Base-by-base conservation (phyloP, 35 echinoderm and acorn worm genomes). In the Lytechinus variegatus region DNA sequence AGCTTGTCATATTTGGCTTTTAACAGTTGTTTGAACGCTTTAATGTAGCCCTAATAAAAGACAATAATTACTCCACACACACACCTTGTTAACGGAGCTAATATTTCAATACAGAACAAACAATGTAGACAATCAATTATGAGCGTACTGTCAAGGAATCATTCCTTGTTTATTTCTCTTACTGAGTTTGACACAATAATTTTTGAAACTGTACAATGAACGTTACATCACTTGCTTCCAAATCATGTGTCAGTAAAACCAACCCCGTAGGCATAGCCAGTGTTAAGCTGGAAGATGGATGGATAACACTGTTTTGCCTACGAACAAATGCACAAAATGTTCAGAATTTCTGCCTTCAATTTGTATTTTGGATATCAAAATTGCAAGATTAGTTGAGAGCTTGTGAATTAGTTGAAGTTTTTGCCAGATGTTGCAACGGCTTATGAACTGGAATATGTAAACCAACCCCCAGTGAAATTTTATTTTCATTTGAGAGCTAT, bases 111-210 rank as follows among this genome's bases (percentile, higher is more conserved):
- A 4, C 16, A 79, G 66, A 79, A 58, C 5, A 58, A 79, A 90
- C 28, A 54, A 90, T 90, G 33, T 52, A 28, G 24, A 90, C n/a
- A 10, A 14, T 28, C 27, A 10, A 90, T 90, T 44, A 90, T 90
- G 28, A 54, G 88, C 88, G 16, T 90, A 54, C 13, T 10, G 9
- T 52, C 88, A 90, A 90, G 88, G 88, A 90, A 4, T 90, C 66
- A 79, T 90, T 90, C 88, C 88, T 90, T 52, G 88, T 90, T 90
- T 90, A 90, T 90, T 90, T 54, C 28, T 90, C 66, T 24, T 7
- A 79, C 66, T 44, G 66, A 90, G 0, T 19, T 90, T 52, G 88
- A 90, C 88, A 90, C 88, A 90, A 90, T 10, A 33, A n/a, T 29
- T 54, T 90, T 44, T 33, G 88, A 16, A 44, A 90, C 10, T 90